phyloP scores from a whole-genome alignment of 2,797 vertebrate genomes.

The Gorsachius magnificus region DNA sequence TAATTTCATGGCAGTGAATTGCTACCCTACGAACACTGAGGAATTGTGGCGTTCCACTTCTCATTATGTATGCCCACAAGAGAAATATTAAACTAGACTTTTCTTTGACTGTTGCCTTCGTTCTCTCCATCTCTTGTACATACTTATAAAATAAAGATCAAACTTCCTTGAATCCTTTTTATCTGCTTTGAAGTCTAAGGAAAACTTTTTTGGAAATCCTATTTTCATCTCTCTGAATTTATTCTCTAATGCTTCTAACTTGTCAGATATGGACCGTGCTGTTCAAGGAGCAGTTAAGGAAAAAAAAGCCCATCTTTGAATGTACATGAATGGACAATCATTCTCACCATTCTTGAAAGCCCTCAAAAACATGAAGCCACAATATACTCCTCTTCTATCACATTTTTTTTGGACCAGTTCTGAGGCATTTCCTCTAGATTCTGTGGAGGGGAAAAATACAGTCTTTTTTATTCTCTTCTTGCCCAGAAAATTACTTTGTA shows the following conservation, averaged over 20 bases:
- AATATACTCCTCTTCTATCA: background rate
- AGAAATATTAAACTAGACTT: slow-evolving; percentile 60
- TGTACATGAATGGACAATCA: background rate
- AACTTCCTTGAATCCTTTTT: slow-evolving; percentile 56
- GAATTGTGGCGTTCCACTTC: background rate
- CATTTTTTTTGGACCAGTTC: background rate
- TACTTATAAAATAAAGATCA: slow-evolving; percentile 71
- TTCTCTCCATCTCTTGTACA: slow-evolving; percentile 43
- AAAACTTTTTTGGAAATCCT: slow-evolving; percentile 60
- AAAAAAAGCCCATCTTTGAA: slow-evolving; percentile 24
- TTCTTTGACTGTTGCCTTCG: slow-evolving; percentile 54
- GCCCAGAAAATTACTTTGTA: background rate
- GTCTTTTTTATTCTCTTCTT: background rate
- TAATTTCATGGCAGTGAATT: slow-evolving; percentile 27
- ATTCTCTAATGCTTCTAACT: slow-evolving; percentile 57
- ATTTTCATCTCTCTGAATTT: slow-evolving; percentile 62
- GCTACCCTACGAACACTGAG: slow-evolving; percentile 5
- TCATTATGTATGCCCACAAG: slow-evolving; percentile 54
- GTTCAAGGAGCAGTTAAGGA: slow-evolving; percentile 37
- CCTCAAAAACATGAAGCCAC: background rate
- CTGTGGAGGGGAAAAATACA: background rate
- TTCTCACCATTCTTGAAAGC: background rate
- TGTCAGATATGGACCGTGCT: slow-evolving; percentile 40
- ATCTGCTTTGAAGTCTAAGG: slow-evolving; percentile 64
- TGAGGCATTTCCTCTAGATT: background rate